These are phyloP conservation scores for Nothobranchius furzeri DNA, from an alignment of 2,113 vertebrate species.

Conservation along the genomic window DNA sequence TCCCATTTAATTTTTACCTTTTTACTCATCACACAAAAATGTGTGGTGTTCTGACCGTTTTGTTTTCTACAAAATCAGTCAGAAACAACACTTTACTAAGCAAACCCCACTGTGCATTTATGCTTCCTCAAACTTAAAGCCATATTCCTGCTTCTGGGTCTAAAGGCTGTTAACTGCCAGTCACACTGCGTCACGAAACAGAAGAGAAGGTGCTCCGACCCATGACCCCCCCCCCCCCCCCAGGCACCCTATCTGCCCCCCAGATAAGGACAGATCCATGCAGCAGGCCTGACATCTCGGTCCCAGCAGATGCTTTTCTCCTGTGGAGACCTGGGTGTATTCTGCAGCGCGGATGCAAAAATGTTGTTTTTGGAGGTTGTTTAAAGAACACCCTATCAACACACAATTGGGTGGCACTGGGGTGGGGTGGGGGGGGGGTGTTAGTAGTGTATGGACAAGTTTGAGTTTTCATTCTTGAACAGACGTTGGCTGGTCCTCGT, in stretches of 20 bases:
- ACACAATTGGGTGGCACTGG: conserved; percentile 42
- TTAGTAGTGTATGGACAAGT: background rate
- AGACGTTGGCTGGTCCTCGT: background rate
- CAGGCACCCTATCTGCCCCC: background rate
- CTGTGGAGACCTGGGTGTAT: conserved; percentile 33
- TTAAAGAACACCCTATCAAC: conserved; percentile 61
- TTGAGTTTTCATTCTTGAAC: conserved; percentile 1
- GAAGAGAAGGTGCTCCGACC: conserved; percentile 39
- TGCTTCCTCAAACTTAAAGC: no score
- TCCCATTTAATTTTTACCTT: no score
- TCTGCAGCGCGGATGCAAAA: conserved; percentile 22
- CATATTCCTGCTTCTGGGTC: no score
- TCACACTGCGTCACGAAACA: conserved; percentile 56
- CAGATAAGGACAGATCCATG: conserved; percentile 58
- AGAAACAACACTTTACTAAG: no score
- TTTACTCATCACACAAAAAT: no score
- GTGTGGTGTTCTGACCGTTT: no score
- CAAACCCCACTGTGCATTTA: no score
- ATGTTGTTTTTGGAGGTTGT: conserved; percentile 61
- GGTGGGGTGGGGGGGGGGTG: conserved; percentile 4
- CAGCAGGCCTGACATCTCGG: conserved; percentile 28
- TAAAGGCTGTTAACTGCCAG: conserved; percentile 27
- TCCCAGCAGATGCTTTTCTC: conserved; percentile 34
- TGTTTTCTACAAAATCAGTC: no score
- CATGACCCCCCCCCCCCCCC: conserved; percentile 8